Base-by-base conservation (phyloP, 2,797 vertebrate species). In the Takifugu rubripes region DNA sequence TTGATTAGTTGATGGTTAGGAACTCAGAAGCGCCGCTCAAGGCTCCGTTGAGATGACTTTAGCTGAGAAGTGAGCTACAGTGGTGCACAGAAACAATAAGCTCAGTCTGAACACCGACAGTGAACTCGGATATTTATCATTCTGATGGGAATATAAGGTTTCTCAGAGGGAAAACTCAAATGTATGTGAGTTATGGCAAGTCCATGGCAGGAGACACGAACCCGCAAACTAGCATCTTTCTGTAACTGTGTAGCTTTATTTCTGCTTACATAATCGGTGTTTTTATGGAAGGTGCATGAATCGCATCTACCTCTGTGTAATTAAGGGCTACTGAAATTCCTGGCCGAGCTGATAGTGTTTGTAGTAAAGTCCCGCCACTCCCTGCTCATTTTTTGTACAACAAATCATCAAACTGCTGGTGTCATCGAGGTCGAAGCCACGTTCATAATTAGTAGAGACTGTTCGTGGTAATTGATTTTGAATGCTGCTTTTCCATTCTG, bases 1-100 rank as follows among this genome's bases (percentile, higher is more conserved):
- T 66, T 16, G 68, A 87, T 90, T 85, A 86, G 56, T 46, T 44
- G 55, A 54, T 77, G 81, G 84, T 87, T 83, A 67, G 67, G 61
- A 75, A 69, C 74, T 78, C 8, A 25, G 67, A 44, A 59, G 68
- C 11, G 36, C 12, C 3, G 68, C 78, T 79, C 56, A 36, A 33
- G 81, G 80, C 76, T 65, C 45, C 9, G 16, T 44, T 5, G 2
- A 66, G 67, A 82, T 70, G 64, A 74, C 59, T 82, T 75, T 53
- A 70, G 71, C 66, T 42, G 68, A 68, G 79, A 78, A 74, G 75
- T 10, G 55, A 60, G 56, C 63, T 16, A 15, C 60, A 48, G 56
- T 5, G 1, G 57, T 49, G 68, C 64, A 58, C 40, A 59, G 68
- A 79, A 79, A 79, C 71, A 80, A 81, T 77, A 76, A 79, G 56